phyloP scores from a whole-genome alignment of 2,888 invertebrate genomes.

The Agonopterix heracliana region DNA sequence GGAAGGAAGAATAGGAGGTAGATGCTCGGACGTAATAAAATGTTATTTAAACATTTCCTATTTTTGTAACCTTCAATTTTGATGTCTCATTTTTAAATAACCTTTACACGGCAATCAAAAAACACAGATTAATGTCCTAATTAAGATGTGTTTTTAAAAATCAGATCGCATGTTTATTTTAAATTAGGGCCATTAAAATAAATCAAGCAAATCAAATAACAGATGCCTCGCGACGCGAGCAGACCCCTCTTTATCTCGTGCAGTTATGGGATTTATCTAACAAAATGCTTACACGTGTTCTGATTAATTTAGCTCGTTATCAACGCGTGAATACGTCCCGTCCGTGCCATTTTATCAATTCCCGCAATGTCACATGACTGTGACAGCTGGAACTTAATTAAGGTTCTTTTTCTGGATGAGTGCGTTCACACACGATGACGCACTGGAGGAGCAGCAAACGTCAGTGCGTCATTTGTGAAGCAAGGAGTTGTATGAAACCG shows the following conservation, averaged over 20 bases:
- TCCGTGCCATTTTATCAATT: conserved; percentile 45
- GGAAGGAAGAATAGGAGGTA: conserved; percentile 27
- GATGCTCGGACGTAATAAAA: conserved; percentile 19
- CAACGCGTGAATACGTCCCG: conserved; percentile 41
- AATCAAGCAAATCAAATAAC: conserved; percentile 53
- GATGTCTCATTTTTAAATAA: too few species aligned
- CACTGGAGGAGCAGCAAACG: too few species aligned
- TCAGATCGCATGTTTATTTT: conserved; percentile 39
- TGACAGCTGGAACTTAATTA: conserved; percentile 20
- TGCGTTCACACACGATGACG: too few species aligned
- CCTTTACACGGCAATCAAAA: conserved; percentile 9
- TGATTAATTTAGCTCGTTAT: conserved; percentile 61
- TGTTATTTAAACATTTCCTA: conserved; percentile 3
- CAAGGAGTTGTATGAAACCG: too few species aligned
- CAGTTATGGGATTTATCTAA: conserved; percentile 52
- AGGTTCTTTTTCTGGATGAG: too few species aligned
- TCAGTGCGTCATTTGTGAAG: too few species aligned
- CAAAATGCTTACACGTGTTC: conserved; percentile 66
- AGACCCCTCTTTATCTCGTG: conserved; percentile 38
- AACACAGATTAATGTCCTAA: conserved; percentile 45
- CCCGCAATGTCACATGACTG: conserved; percentile 39
- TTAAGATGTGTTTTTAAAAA: conserved; percentile 39
- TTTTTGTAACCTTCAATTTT: background rate
- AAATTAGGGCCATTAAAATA: conserved; percentile 56
- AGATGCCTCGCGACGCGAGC: conserved; percentile 29